Conservation (phyloP, 2,797 vertebrate genomes). For the Hephaestus fuliginosus region DNA sequence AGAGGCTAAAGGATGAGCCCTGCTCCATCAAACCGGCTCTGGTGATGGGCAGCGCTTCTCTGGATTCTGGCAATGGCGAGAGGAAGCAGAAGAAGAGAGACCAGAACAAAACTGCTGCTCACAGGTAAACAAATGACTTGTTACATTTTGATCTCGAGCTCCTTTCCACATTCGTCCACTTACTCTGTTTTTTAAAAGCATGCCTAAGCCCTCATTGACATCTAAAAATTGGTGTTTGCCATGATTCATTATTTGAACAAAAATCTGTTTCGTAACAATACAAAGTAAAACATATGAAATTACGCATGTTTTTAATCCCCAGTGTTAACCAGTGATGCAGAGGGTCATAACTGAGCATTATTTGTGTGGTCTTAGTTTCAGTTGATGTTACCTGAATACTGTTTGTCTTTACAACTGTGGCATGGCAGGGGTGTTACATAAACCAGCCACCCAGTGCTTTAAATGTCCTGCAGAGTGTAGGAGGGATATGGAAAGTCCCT, state of each 20-base stretch:
- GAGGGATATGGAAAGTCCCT: conserved; percentile 72
- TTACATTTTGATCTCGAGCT: neutral
- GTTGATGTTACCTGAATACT: neutral
- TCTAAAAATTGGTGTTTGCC: neutral
- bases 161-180: no score
- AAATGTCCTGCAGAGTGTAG: conserved; percentile 57
- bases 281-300: neutral
- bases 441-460: conserved; percentile 24
- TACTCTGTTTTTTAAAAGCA: neutral
- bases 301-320: no score
- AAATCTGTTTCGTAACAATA: neutral
- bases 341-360: neutral
- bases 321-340: neutral
- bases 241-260: no score
- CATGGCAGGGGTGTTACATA: conserved; percentile 17
- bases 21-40: conserved; percentile 82
- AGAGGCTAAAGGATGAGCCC: conserved; percentile 85
- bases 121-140: conserved; percentile 78
- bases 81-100: conserved; percentile 96
- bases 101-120: conserved; percentile 95
- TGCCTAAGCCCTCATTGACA: neutral
- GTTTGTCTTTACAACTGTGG: neutral
- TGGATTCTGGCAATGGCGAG: conserved; percentile 84
- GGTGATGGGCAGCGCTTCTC: conserved; percentile 68
- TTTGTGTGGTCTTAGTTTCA: neutral